Evolutionary conservation across 2,113 vertebrate genomes (phyloP).

Genomic region (Glareola pratincola): DNA sequence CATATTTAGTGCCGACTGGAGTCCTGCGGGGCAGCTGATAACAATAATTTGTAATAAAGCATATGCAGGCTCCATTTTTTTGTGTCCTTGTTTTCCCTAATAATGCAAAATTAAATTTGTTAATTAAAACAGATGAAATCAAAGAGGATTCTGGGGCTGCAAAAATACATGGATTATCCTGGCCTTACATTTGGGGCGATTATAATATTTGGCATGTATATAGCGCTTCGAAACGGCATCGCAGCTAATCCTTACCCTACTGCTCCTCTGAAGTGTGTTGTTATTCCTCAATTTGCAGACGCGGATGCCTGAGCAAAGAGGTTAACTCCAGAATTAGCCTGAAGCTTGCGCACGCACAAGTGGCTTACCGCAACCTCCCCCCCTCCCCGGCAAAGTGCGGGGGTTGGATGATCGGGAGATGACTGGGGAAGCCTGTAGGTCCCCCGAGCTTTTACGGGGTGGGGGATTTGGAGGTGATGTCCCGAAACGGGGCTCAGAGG

Average conservation of each 20-base stretch:
- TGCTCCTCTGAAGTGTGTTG: not conserved
- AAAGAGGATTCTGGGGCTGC: slow-evolving; percentile 36
- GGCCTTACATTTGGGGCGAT: slow-evolving; percentile 11
- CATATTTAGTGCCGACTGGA: slow-evolving; percentile 70
- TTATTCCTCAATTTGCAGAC: not conserved
- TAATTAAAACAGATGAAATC: slow-evolving; percentile 65
- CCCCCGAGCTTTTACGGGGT: accelerated
- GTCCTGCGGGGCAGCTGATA: slow-evolving; percentile 77
- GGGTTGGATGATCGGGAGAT: not conserved
- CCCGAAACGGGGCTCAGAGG: accelerated
- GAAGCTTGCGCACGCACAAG: not conserved
- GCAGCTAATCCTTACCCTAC: not conserved
- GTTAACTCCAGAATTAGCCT: not conserved
- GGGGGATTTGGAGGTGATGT: not conserved
- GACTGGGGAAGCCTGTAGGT: not conserved
- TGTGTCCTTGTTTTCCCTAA: slow-evolving; percentile 42
- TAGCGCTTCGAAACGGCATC: not conserved
- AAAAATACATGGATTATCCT: slow-evolving; percentile 33
- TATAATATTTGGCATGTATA: slow-evolving; percentile 15
- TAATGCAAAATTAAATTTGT: slow-evolving; percentile 57
- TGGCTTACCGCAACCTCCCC: not conserved
- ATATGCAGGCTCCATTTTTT: slow-evolving; percentile 1
- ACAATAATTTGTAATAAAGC: slow-evolving; percentile 74
- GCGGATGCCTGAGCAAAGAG: not conserved
- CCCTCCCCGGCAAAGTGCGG: accelerated